These are phyloP conservation scores for Agrochola lota DNA, from an alignment of 2,888 invertebrate species.

Conservation along the genomic window DNA sequence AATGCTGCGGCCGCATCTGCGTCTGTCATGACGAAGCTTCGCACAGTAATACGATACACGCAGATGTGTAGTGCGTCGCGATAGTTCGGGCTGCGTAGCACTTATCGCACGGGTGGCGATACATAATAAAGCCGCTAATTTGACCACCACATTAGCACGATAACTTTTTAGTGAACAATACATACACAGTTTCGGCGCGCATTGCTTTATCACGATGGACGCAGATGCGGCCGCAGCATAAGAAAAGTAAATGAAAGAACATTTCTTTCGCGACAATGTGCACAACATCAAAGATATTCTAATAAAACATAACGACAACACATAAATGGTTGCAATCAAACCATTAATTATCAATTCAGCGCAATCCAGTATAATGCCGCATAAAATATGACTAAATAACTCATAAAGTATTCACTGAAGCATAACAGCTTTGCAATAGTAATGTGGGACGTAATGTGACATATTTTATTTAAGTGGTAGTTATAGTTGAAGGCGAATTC, in stretches of 20 bases:
- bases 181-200: too few relatives aligned
- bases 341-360: conserved; percentile 73
- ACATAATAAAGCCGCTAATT: too few relatives aligned
- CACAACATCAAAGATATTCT: conserved; percentile 48
- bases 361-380: conserved; percentile 70
- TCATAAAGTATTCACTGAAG: conserved; percentile 77
- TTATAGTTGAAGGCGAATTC: conserved; percentile 69
- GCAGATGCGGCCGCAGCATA: not conserved
- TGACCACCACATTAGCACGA: too few relatives aligned
- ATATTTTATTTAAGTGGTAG: conserved; percentile 77
- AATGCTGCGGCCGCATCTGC: too few relatives aligned
- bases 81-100: too few relatives aligned
- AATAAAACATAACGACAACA: conserved; percentile 69
- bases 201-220: too few relatives aligned
- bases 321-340: conserved; percentile 71
- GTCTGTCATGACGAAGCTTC: too few relatives aligned
- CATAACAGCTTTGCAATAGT: conserved; percentile 70
- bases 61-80: too few relatives aligned
- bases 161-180: too few relatives aligned
- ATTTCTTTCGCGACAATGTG: conserved; percentile 23
- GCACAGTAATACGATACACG: too few relatives aligned
- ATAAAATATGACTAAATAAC: conserved; percentile 75
- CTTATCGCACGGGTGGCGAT: too few relatives aligned
- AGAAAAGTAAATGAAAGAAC: conserved; percentile 26
- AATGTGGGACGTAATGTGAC: conserved; percentile 71